Evolutionary conservation across 2,888 invertebrate species (phyloP).

Genomic region (Dryadula phaetusa): DNA sequence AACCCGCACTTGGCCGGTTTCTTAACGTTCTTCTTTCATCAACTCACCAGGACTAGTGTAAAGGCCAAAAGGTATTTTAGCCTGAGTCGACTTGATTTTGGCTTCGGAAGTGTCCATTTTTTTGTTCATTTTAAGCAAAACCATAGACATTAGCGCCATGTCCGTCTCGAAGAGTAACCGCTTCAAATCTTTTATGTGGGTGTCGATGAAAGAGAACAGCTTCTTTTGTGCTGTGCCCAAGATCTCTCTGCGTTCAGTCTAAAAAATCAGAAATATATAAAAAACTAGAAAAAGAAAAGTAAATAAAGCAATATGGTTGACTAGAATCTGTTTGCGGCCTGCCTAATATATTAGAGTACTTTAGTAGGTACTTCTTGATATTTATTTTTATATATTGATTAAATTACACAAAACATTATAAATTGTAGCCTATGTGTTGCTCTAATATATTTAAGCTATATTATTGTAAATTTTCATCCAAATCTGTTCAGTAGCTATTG

Average conservation of each 20-base stretch:
- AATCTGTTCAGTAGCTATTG: too few relatives aligned
- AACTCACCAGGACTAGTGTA: constrained; percentile 73
- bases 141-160: constrained; percentile 78
- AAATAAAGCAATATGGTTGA: background rate
- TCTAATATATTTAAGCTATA: too few relatives aligned
- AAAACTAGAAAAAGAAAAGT: background rate
- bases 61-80: constrained; percentile 77
- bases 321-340: too few relatives aligned
- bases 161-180: constrained; percentile 72
- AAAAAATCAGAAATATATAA: constrained; percentile 22
- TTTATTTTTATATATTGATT: too few relatives aligned
- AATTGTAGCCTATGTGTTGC: too few relatives aligned
- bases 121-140: constrained; percentile 73
- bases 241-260: constrained; percentile 72
- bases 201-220: constrained; percentile 66
- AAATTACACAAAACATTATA: too few relatives aligned
- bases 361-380: too few relatives aligned
- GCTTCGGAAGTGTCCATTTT: constrained; percentile 79
- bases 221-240: constrained; percentile 62
- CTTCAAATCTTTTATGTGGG: constrained; percentile 74
- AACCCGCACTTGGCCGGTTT: too few relatives aligned
- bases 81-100: constrained; percentile 73
- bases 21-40: background rate
- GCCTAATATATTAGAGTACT: too few relatives aligned
- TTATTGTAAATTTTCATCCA: too few relatives aligned